Percentiles rank a stretch among this genome's conserved stretches.
Evolutionary conservation across 1,140 invertebrate species (phyloP).

Genomic region (Leptinotarsa texana): DNA sequence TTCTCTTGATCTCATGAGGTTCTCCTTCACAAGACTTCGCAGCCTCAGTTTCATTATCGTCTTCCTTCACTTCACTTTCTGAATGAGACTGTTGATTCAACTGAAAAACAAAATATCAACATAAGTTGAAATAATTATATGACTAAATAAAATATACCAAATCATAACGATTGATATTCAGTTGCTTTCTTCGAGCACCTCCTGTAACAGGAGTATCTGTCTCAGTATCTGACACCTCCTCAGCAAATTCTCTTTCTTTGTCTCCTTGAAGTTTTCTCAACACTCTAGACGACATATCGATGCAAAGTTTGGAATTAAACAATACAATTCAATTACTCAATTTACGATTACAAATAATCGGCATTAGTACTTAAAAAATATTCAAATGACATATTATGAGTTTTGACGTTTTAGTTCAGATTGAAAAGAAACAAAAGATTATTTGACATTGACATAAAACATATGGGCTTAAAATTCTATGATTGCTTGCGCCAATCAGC

Average conservation of each 20-base stretch:
- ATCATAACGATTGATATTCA: conserved; percentile 67
- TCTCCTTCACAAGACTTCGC: conserved; percentile 56
- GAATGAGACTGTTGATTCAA: conserved; percentile 65
- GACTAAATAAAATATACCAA: conserved; percentile 57
- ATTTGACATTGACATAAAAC: conserved; percentile 6
- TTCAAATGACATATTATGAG: neutral
- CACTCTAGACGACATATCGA: conserved; percentile 66
- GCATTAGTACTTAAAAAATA: neutral
- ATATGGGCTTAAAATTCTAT: neutral
- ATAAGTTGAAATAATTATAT: conserved; percentile 5
- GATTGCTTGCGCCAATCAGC: too few species aligned
- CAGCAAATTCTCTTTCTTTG: conserved; percentile 57
- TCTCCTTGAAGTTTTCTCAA: conserved; percentile 66
- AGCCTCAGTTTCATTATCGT: conserved; percentile 69
- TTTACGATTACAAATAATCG: neutral
- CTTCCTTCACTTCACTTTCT: conserved; percentile 72
- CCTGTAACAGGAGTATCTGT: conserved; percentile 56
- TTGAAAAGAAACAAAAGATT: neutral
- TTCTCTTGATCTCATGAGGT: conserved; percentile 58
- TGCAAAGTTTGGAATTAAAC: neutral
- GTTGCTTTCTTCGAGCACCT: conserved; percentile 58
- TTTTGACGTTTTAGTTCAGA: neutral
- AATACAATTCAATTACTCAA: neutral
- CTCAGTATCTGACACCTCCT: conserved; percentile 60
- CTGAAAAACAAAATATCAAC: conserved; percentile 48